Evolutionary conservation across 2,797 vertebrate genomes (phyloP), one percentile per base, ranked within the genome.

Genomic region (Tenualosa thibaudeaui): DNA sequence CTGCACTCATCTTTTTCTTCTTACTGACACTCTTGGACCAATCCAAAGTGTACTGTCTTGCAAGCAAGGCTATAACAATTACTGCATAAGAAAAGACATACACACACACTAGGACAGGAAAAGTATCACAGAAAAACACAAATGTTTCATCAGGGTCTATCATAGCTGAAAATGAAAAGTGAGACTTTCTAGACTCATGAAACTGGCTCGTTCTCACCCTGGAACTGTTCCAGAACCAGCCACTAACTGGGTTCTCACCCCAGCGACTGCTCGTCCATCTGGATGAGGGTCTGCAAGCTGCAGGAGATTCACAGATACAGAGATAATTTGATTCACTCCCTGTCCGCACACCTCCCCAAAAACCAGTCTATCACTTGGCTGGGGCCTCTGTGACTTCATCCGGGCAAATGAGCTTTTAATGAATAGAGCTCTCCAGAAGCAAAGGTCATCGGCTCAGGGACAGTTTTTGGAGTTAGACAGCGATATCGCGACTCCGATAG

Each of bases 401-500:
- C 62, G 82, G 85, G 86, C 78, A 90, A 93, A 92, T 86, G 51
- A 19, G 88, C 92, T 91, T 87, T 86, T 83, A 91, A 92, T 90
- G 86, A 90, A 89, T 92, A 81, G 22, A 65, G 46, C 81, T 60
- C 81, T 93, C 90, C 92, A 93, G 94, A 90, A 93, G 92, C 92
- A 84, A 93, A n/a, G 15, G 40, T 81, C 3, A 87, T 24, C 85
- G 88, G 88, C 88, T 88, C 84, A 37, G 87, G 84, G 83, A 86
- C 88, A 82, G 81, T 86, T 92, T 87, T 86, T 75, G 88, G 89
- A 84, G 71, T 46, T 22, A 19, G 71, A 46, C 6, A 10, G 71
- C 17, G 71, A 78, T 78, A 22, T 43, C 19, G 37, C 19, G 17
- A 71, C 65, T 17, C 10, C 13, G 7, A 62, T 24, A 62, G 56